Percentiles rank a stretch among this genome's conserved stretches.
phyloP scores from a whole-genome alignment of 2,113 vertebrate genomes.

The Ictidomys tridecemlineatus region DNA sequence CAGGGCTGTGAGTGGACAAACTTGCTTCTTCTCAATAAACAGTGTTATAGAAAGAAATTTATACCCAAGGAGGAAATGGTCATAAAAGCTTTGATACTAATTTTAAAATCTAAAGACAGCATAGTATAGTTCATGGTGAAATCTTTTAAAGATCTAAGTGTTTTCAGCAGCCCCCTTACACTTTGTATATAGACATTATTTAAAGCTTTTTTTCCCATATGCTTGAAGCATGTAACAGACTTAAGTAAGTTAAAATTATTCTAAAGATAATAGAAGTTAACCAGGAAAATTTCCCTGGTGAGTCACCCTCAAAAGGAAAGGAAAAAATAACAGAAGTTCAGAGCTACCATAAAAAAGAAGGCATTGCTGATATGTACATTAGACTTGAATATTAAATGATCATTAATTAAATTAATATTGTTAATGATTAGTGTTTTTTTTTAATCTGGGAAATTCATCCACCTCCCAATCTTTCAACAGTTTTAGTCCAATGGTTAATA shows the following conservation, averaged over 20 bases:
- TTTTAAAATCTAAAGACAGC: constrained; percentile 55
- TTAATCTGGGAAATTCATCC: constrained; percentile 21
- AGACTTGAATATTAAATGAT: constrained; percentile 9
- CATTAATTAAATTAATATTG: not conserved
- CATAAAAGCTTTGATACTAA: not conserved
- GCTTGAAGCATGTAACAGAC: constrained; percentile 1
- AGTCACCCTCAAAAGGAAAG: not conserved
- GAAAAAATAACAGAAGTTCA: not conserved
- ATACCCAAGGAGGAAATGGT: not conserved
- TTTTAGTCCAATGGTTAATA: constrained; percentile 31
- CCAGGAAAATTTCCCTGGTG: not conserved
- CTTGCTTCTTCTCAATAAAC: constrained; percentile 32
- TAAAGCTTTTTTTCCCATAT: constrained; percentile 1
- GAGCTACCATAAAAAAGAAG: constrained; percentile 47
- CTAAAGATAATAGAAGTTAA: constrained; percentile 46
- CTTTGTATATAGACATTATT: constrained; percentile 34
- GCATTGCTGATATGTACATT: not conserved
- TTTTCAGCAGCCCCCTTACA: constrained; percentile 6
- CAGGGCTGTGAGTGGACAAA: constrained; percentile 47
- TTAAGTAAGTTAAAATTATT: constrained; percentile 56
- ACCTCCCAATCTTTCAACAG: not conserved
- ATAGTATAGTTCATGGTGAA: not conserved
- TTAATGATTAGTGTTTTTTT: not conserved
- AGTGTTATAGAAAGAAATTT: not conserved
- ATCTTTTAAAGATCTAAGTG: constrained; percentile 20